Evolutionary conservation across 2,113 vertebrate species (phyloP).

Genomic region (Hypocryptadius cinnamomeus): DNA sequence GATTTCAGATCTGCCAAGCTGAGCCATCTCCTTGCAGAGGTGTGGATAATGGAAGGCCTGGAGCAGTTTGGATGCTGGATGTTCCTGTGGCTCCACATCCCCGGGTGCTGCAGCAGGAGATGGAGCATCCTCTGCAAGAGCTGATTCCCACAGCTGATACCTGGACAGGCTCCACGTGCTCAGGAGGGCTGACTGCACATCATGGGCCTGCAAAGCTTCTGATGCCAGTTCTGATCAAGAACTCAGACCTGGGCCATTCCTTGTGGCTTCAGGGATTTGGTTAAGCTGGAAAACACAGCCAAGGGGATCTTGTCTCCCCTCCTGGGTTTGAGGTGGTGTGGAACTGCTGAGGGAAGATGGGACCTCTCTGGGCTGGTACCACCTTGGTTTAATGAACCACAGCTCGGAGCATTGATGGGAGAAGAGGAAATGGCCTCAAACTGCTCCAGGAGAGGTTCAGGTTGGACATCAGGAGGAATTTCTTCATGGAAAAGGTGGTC

Average conservation of each 20-base stretch:
- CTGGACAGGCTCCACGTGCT: accelerated
- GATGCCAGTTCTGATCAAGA: neutral
- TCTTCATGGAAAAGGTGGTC: neutral
- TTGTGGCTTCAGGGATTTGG: accelerated
- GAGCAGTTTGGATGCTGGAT: neutral
- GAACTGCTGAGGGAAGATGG: neutral
- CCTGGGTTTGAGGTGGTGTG: neutral
- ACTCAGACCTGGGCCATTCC: neutral
- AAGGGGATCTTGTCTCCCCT: neutral
- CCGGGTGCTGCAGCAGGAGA: neutral
- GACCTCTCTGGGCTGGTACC: neutral
- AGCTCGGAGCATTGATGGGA: accelerated
- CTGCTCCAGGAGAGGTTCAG: neutral
- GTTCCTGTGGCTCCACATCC: neutral
- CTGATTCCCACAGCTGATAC: neutral
- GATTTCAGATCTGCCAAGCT: neutral
- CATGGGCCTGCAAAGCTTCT: neutral
- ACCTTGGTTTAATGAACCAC: neutral
- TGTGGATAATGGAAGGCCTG: neutral
- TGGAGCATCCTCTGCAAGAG: neutral
- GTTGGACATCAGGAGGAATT: neutral
- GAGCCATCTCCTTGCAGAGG: neutral
- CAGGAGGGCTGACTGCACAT: neutral
- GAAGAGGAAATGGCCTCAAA: neutral
- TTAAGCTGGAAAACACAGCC: neutral